A percentile compares a stretch with the other conserved stretches of the same genome.
Evolutionary conservation across 1,140 invertebrate genomes (phyloP).

Genomic region (Oppia nitens): DNA sequence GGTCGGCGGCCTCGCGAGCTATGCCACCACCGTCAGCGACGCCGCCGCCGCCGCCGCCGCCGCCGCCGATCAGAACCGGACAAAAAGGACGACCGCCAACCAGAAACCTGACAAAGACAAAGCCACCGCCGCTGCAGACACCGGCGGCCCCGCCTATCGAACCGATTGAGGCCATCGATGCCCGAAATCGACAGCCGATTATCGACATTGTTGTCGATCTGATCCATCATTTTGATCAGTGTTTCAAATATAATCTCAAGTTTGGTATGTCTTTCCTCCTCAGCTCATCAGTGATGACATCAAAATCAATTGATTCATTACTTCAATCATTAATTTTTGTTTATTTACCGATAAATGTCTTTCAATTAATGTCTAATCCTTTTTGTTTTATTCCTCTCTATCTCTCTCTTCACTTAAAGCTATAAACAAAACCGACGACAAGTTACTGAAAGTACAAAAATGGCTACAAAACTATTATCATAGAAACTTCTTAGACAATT

Average conservation of each 20-base stretch:
- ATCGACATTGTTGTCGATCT: neutral
- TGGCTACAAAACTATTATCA: neutral
- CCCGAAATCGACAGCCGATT: neutral
- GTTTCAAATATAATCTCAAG: neutral
- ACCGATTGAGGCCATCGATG: neutral
- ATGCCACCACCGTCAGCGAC: neutral
- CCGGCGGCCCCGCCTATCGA: neutral
- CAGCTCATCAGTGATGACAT: no score
- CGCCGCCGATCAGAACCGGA: neutral
- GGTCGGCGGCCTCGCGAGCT: neutral
- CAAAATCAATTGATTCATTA: no score
- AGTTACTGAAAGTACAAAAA: neutral
- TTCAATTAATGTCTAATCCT: neutral
- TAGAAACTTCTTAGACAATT: neutral
- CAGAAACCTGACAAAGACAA: neutral
- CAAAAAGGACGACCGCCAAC: no score
- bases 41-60: no score
- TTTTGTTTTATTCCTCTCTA: neutral
- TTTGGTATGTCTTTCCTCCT: neutral
- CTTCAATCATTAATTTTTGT: no score
- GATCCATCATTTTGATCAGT: neutral
- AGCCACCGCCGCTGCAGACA: neutral
- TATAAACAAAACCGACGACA: neutral
- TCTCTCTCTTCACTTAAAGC: neutral
- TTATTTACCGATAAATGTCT: neutral